A percentile compares a stretch with the other conserved stretches of the same genome.
These are phyloP conservation scores for Nephrocerus scutellatus DNA, from an alignment of 2,888 invertebrate genomes.

Conservation along the genomic window DNA sequence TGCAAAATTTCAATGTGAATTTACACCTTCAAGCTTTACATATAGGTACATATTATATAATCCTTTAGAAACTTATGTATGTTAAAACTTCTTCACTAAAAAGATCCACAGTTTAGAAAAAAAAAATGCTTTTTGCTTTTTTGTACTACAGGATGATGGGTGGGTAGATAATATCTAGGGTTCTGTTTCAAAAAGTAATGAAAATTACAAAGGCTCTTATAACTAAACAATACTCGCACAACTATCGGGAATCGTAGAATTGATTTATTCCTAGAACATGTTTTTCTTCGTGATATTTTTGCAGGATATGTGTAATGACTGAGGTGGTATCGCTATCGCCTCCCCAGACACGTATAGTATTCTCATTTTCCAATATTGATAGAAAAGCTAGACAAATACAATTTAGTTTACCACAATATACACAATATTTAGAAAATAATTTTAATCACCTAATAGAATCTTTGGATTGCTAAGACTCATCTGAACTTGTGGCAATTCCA, in stretches of 20 bases:
- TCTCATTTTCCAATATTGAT: constrained; percentile 59
- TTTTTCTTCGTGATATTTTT: constrained; percentile 59
- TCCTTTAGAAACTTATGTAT: too few species aligned
- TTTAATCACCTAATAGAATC: constrained; percentile 53
- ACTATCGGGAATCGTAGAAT: constrained; percentile 43
- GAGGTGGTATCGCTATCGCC: constrained; percentile 63
- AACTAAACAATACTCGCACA: too few species aligned
- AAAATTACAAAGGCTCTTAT: too few species aligned
- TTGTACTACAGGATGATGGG: too few species aligned
- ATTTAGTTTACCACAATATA: constrained; percentile 1
- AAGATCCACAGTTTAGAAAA: too few species aligned
- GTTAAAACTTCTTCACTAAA: too few species aligned
- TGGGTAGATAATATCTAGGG: too few species aligned
- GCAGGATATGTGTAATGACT: constrained; percentile 59
- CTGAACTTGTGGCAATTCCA: constrained; percentile 59
- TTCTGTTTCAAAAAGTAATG: too few species aligned
- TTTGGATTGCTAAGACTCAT: constrained; percentile 59
- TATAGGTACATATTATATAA: too few species aligned
- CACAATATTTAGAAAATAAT: not conserved
- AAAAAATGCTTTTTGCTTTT: too few species aligned
- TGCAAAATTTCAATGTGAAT: too few species aligned
- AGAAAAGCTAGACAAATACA: constrained; percentile 52
- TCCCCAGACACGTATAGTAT: constrained; percentile 57
- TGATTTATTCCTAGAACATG: constrained; percentile 53
- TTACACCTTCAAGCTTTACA: too few species aligned